Evolutionary conservation across 2,797 vertebrate species (phyloP), one percentile per base, ranked within the genome.

Genomic region (Acanthis flammea): DNA sequence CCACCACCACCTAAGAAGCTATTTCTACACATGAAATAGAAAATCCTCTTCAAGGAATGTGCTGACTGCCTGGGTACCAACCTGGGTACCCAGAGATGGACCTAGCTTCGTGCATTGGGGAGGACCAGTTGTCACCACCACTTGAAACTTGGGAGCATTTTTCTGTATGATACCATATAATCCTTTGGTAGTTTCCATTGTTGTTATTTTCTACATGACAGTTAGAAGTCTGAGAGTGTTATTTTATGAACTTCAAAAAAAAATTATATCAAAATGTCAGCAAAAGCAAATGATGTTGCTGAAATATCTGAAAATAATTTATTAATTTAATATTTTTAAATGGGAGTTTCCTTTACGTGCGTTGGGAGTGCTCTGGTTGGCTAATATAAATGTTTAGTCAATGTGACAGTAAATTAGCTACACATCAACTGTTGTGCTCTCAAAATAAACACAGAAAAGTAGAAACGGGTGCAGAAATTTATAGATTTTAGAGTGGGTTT

Each of bases 231-330:
- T 35, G 58, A 95, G 76, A 96, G 93, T 94, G 91, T 97, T 97
- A 94, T 95, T 97, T 96, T 96, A 95, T 97, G 96, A 97, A 94
- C 93, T 95, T 86, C 27, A n/a, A 83, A 81, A 83, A 28, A 51
- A 68, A 83, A 91, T 71, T 84, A 51, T 92, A 92, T 96, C 60
- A 75, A 71, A 93, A 51, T 48, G 42, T 97, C 96, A 97, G 93
- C 95, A 79, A 95, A 96, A 92, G 76, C 74, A 2, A 96, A 96
- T 92, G 93, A 95, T 67, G 3, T 68, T 96, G 92, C 95, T 97
- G 85, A 92, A 92, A 51, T 96, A 88, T 97, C 95, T 96, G 96
- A 96, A 96, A 96, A 82, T 98, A 98, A 98, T 95, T 98, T 98
- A 98, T 98, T 98, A 95, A 97, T 97, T 97, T 96, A 97, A 25